Percentiles rank a stretch among this genome's conserved stretches.
phyloP scores from a whole-genome alignment of 2,888 invertebrate genomes.

The Gordius sp. region DNA sequence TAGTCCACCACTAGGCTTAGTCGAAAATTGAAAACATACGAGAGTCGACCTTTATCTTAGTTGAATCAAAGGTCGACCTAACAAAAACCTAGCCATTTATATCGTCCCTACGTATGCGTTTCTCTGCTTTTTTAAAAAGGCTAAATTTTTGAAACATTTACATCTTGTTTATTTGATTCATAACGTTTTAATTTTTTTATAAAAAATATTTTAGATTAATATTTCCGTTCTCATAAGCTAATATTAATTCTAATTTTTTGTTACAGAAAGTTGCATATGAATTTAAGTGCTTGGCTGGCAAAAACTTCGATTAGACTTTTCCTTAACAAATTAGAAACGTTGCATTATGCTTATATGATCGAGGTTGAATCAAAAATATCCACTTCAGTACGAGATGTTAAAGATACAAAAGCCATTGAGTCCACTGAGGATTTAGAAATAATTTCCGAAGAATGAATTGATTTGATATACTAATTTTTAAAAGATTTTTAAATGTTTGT shows the following conservation, averaged over 20 bases:
- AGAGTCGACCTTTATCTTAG: not conserved
- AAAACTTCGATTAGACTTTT: not conserved
- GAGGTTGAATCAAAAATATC: too few relatives aligned
- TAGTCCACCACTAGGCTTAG: too few relatives aligned
- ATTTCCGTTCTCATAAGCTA: not conserved
- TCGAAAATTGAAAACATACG: too few relatives aligned
- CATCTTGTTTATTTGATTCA: not conserved
- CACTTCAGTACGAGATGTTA: too few relatives aligned
- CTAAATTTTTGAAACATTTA: not conserved
- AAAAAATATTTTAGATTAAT: constrained; percentile 3
- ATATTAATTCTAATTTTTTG: constrained; percentile 3
- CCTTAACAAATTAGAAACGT: not conserved
- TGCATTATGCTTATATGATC: constrained; percentile 5
- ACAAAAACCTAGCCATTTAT: too few relatives aligned
- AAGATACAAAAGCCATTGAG: not conserved
- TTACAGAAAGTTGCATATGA: not conserved
- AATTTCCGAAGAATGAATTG: not conserved
- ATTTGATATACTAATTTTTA: not conserved
- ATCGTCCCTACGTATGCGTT: too few relatives aligned
- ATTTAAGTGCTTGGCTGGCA: constrained; percentile 10
- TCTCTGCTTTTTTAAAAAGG: too few relatives aligned
- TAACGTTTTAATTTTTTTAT: not conserved
- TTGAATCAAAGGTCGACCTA: too few relatives aligned
- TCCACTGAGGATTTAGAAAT: not conserved
- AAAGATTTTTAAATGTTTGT: too few relatives aligned